phyloP scores from a whole-genome alignment of 2,797 vertebrate genomes.

The Hyperoplus immaculatus region DNA sequence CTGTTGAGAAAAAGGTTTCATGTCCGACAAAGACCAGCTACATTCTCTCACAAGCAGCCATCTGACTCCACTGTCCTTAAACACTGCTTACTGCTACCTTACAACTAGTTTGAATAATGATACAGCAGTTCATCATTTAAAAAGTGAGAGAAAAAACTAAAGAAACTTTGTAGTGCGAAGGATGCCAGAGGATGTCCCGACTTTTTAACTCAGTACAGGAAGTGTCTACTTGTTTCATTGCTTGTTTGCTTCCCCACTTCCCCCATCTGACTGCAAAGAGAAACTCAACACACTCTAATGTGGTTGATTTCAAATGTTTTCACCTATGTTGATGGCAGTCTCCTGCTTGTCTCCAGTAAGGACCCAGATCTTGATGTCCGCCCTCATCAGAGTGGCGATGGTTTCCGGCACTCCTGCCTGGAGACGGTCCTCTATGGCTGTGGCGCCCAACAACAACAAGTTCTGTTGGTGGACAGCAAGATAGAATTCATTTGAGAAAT shows the following conservation, averaged over 20 bases:
- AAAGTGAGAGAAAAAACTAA: background rate
- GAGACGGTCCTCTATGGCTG: slow-evolving; percentile 96
- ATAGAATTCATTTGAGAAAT: background rate
- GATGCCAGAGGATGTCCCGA: slow-evolving; percentile 4
- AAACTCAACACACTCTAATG: slow-evolving; percentile 15
- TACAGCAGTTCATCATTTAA: background rate
- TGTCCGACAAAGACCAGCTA: slow-evolving; percentile 15
- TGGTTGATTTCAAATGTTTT: background rate
- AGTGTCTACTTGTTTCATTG: slow-evolving; percentile 8
- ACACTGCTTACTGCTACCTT: background rate
- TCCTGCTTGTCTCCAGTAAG: slow-evolving; percentile 98
- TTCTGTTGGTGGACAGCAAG: slow-evolving; percentile 82
- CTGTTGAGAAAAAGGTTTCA: slow-evolving; percentile 34
- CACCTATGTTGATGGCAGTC: slow-evolving; percentile 97
- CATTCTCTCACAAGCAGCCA: slow-evolving; percentile 10
- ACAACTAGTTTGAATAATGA: background rate
- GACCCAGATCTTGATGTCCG: slow-evolving; percentile 98
- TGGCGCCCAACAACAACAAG: slow-evolving; percentile 93
- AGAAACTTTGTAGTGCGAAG: background rate
- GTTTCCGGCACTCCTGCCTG: slow-evolving; percentile 97
- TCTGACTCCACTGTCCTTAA: slow-evolving; percentile 19
- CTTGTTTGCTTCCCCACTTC: slow-evolving; percentile 28
- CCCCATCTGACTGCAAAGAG: slow-evolving; percentile 15
- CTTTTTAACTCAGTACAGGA: slow-evolving; percentile 7
- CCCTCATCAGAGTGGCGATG: slow-evolving; percentile 93